phyloP scores from a whole-genome alignment of 1,140 invertebrate species.

The Trachelipus rathkii region DNA sequence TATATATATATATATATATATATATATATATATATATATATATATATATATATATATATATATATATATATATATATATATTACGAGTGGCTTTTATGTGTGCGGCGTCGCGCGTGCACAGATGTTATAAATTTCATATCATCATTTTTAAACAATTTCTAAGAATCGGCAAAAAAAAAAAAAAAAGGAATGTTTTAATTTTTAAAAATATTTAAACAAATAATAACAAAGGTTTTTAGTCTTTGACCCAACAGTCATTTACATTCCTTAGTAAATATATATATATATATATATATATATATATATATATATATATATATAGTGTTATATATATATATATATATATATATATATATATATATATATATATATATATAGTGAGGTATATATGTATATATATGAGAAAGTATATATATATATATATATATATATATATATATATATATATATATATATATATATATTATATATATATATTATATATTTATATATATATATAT shows the following conservation, averaged over 20 bases:
- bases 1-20: not conserved
- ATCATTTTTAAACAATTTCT: no score
- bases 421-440: constrained; percentile 19
- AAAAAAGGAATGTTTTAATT: no score
- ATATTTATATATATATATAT: no score
- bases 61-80: constrained; percentile 13
- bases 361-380: constrained; percentile 19
- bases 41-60: constrained; percentile 17
- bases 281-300: constrained; percentile 1
- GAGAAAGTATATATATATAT: not conserved
- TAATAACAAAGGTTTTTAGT: no score
- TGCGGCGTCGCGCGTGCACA: no score
- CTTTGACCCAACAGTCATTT: no score
- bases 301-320: not conserved
- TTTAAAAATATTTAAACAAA: no score
- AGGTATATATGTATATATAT: no score
- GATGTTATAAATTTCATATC: no score
- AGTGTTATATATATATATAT: constrained; percentile 22
- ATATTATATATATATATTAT: not conserved
- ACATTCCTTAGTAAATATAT: not conserved
- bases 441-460: constrained; percentile 19
- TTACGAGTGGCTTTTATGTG: no score
- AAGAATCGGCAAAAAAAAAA: no score
- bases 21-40: not conserved
- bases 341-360: constrained; percentile 14